Evolutionary conservation across 2,113 vertebrate genomes (phyloP).

Genomic region (Miniopterus natalensis): DNA sequence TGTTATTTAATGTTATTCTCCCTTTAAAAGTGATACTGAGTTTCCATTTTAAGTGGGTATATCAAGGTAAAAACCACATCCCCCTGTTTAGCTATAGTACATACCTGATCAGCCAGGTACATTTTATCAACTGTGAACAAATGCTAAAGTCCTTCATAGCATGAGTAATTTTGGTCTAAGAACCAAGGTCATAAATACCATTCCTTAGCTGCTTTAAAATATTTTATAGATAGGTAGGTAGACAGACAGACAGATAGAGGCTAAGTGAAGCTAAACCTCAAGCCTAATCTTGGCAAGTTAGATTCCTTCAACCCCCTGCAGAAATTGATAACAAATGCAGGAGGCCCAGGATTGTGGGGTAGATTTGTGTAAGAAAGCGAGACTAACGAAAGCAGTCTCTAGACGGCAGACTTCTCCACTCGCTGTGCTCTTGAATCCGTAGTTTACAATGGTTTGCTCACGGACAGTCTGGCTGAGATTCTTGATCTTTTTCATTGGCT

Average conservation of each 20-base stretch:
- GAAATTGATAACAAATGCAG: background rate
- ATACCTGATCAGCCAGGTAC: background rate
- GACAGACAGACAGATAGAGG: too few species aligned
- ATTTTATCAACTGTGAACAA: background rate
- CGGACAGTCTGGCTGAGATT: background rate
- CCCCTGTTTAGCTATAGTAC: background rate
- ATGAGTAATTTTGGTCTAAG: background rate
- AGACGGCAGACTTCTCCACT: background rate
- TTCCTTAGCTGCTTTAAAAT: background rate
- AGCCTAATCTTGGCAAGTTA: background rate
- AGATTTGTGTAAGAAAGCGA: background rate
- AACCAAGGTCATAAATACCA: background rate
- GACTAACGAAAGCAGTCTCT: slow-evolving; percentile 18
- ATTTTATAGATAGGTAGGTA: background rate
- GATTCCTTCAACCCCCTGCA: background rate
- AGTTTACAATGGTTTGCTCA: background rate
- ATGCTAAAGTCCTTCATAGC: background rate
- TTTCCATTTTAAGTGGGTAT: background rate
- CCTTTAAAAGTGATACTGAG: background rate
- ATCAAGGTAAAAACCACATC: background rate
- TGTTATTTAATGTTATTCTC: background rate
- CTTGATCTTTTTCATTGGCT: background rate
- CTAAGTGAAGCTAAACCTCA: background rate
- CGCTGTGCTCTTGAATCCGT: background rate
- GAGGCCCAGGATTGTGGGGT: background rate